Conservation (phyloP, 2,888 invertebrate species). For the Chydorus sphaericus region DNA sequence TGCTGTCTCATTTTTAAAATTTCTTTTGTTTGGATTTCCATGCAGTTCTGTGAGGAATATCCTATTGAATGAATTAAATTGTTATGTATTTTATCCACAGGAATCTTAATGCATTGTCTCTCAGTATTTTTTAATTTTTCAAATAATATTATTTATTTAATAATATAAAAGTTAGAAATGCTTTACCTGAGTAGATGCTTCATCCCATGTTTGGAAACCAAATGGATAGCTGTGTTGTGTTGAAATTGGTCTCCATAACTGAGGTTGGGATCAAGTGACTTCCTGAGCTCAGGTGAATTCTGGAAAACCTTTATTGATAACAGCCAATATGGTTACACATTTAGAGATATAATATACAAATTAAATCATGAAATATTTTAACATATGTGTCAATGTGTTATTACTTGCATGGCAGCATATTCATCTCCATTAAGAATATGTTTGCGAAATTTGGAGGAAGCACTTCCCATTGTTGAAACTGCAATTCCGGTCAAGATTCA, state of each 20-base stretch:
- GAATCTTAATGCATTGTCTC: too few species aligned
- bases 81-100: too few species aligned
- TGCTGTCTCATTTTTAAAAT: constrained; percentile 44
- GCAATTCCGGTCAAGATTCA: too few species aligned
- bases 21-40: constrained; percentile 52
- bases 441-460: constrained; percentile 51
- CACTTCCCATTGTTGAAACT: constrained; percentile 42
- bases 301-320: constrained; percentile 41
- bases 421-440: constrained; percentile 53
- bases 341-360: not conserved
- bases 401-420: constrained; percentile 47
- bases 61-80: too few species aligned
- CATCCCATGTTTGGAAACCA: constrained; percentile 48
- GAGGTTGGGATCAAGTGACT: constrained; percentile 47
- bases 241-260: constrained; percentile 49
- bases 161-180: too few species aligned
- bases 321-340: constrained; percentile 11
- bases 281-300: constrained; percentile 44
- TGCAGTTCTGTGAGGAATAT: constrained; percentile 46
- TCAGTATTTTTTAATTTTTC: too few species aligned
- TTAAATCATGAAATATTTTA: too few species aligned
- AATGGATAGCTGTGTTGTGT: constrained; percentile 50
- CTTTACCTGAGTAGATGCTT: constrained; percentile 40
- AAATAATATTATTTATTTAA: too few species aligned
- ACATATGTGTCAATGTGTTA: constrained; percentile 9